These are phyloP conservation scores for Lasiommata megera DNA, from an alignment of 2,888 invertebrate genomes.

Conservation along the genomic window DNA sequence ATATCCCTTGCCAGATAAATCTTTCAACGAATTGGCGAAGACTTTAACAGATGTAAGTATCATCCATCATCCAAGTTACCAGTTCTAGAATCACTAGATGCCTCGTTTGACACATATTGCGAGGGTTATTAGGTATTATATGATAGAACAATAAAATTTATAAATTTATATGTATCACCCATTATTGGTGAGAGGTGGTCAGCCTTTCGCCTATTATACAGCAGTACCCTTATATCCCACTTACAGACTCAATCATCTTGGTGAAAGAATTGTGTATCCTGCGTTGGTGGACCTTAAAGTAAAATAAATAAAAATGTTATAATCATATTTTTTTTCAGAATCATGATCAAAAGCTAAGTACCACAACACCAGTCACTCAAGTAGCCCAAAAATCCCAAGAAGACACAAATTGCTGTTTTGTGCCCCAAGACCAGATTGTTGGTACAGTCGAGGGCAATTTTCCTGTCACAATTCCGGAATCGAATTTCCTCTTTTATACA, in stretches of 20 bases:
- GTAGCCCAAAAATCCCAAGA: no score
- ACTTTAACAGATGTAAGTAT: background rate
- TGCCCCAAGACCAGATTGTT: constrained; percentile 1
- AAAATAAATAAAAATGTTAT: constrained; percentile 5
- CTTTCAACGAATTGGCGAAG: constrained; percentile 1
- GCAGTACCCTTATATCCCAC: no score
- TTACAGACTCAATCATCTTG: no score
- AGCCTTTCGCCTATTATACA: background rate
- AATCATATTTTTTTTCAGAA: constrained; percentile 3
- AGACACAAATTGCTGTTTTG: no score
- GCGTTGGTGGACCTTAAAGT: no score
- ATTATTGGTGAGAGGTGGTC: constrained; percentile 1
- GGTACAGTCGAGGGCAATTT: constrained; percentile 3
- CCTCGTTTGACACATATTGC: no score
- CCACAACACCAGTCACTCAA: constrained; percentile 4
- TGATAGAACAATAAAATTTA: background rate
- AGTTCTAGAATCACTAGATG: no score
- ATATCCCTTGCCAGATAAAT: constrained; percentile 1
- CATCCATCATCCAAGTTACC: no score
- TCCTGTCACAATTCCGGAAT: background rate
- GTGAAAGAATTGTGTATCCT: no score
- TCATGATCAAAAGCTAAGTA: constrained; percentile 2
- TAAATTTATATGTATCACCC: constrained; percentile 2
- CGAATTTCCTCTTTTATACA: constrained; percentile 5
- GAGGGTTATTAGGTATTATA: no score